Percentiles rank a stretch among this genome's conserved stretches.
Evolutionary conservation across 2,797 vertebrate genomes (phyloP).

Genomic region (Fringilla coelebs): DNA sequence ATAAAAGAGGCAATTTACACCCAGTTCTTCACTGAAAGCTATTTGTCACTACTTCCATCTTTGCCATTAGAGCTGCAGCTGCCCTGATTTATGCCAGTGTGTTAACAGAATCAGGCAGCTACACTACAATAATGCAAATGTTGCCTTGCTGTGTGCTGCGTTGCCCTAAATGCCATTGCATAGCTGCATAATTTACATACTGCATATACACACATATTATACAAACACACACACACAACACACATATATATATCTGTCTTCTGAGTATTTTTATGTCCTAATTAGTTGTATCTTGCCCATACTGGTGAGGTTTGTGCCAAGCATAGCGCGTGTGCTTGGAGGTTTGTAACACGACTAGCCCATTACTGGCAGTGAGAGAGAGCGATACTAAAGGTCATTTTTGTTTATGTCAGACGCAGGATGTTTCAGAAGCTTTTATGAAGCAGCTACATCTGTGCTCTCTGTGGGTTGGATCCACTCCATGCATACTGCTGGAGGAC

Average conservation of each 20-base stretch:
- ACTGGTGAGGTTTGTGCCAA: conserved; percentile 4
- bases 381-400: conserved; percentile 42
- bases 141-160: not conserved
- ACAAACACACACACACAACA: not conserved
- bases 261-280: not conserved
- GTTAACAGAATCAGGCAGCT: not conserved
- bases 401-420: conserved; percentile 58
- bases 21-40: not conserved
- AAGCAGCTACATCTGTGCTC: conserved; percentile 46
- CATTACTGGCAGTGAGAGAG: conserved; percentile 2
- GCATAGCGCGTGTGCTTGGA: not conserved
- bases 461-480: conserved; percentile 27
- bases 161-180: not conserved
- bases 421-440: conserved; percentile 49
- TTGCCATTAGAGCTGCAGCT: not conserved
- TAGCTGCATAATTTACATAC: not conserved
- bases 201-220: not conserved
- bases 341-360: not conserved
- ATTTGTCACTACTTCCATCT: not conserved
- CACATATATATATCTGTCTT: not conserved
- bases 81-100: not conserved
- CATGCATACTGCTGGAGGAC: conserved; percentile 21
- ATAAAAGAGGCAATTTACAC: not conserved
- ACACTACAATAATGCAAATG: not conserved
- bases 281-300: not conserved